Evolutionary conservation across 2,888 invertebrate genomes (phyloP).

Genomic region (Papilio protenor): DNA sequence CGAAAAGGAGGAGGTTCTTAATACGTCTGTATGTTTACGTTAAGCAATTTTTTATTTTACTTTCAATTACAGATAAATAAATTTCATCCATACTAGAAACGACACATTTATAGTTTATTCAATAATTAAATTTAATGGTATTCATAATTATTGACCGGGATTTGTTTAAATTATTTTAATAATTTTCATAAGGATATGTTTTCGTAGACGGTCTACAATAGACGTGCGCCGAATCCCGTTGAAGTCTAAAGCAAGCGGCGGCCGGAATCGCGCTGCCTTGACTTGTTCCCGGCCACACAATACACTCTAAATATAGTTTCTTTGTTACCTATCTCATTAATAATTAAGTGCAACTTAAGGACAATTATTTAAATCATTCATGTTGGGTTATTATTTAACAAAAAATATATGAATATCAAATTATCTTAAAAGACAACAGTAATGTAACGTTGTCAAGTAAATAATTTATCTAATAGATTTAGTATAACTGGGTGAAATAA

Average conservation of each 20-base stretch:
- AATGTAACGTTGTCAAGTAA: not conserved
- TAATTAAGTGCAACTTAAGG: not conserved
- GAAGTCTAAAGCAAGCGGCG: constrained; percentile 33
- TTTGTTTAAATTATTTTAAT: not conserved
- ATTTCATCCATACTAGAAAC: no score
- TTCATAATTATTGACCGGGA: no score
- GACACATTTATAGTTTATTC: no score
- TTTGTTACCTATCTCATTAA: not conserved
- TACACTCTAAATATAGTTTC: not conserved
- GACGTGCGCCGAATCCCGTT: constrained; percentile 26
- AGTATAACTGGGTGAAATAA: constrained; percentile 8
- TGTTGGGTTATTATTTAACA: no score
- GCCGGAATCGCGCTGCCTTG: not conserved
- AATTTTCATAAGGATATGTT: not conserved
- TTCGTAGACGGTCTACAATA: no score
- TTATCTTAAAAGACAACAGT: no score
- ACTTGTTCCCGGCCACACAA: not conserved
- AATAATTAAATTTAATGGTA: no score
- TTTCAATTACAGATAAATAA: no score
- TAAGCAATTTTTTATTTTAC: no score
- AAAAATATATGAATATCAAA: no score
- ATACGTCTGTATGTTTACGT: no score
- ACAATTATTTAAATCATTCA: not conserved
- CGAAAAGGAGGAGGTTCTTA: no score
- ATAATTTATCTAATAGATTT: not conserved